Base-by-base conservation (phyloP, 2,113 vertebrate genomes). In the Protobothrops mucrosquamatus region DNA sequence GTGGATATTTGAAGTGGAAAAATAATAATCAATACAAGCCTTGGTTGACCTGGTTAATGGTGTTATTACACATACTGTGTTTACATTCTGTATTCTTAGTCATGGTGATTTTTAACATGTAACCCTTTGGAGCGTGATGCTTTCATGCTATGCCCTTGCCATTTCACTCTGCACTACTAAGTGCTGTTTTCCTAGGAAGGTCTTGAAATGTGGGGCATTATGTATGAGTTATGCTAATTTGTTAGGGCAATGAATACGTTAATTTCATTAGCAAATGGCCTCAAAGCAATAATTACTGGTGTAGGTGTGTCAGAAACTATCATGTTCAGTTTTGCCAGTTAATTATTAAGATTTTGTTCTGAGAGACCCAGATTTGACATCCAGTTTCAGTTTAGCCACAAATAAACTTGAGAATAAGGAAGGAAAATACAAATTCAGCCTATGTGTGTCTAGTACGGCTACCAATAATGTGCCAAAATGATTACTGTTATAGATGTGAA, bases 261-360 rank as follows among this genome's bases (percentile, higher is more conserved):
- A 98, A 99, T 99, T 99, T 99, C 98, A 99, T 99, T 99, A 99
- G 99, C 98, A 99, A 99, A 99, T 99, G 98, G 98, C 99, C 99
- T 99, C 98, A 99, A 99, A 99, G 99, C 99, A 99, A 98, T 99
- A 99, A 99, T 99, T 99, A 99, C 98, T 98, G 99, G 99, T 99
- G 99, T 99, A 99, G 99, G 99, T 99, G 99, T 99, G 99, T 99
- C 99, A 99, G 98, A 99, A 99, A 97, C 94, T 97, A 99, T 99
- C 98, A 99, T 98, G 98, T 99, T 99, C 98, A 98, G 98, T 98
- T 99, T 98, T 99, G 98, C 98, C 98, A 99, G 98, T 99, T 99
- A 99, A 99, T 99, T 99, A 99, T 98, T 98, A 99, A 99, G 98
- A 99, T 99, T 99, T 99, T 98, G 98, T 99, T 99, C 97, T 96